Evolutionary conservation across 2,113 vertebrate genomes (phyloP).

Genomic region (Psilopsiagon aymara): DNA sequence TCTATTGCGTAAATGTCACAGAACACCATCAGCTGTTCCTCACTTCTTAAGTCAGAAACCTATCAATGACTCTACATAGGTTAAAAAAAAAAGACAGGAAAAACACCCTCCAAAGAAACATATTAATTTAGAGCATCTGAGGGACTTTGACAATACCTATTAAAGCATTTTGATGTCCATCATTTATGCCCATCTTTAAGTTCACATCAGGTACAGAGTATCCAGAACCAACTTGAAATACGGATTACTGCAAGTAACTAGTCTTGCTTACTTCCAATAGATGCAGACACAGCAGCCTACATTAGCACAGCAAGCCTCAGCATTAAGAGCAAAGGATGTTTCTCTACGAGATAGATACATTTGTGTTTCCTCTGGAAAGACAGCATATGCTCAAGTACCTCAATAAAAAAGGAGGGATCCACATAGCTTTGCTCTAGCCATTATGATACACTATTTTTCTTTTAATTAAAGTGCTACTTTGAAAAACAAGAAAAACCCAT

Average conservation of each 20-base stretch:
- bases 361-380: background rate
- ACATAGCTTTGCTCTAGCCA: background rate
- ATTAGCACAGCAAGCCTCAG: accelerated
- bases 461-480: background rate
- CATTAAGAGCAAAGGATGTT: background rate
- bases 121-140: background rate
- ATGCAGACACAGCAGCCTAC: background rate
- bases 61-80: background rate
- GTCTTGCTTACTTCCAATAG: background rate
- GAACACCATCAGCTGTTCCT: background rate
- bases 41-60: background rate
- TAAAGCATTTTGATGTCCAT: background rate
- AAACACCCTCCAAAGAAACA: background rate
- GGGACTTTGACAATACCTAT: background rate
- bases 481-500: background rate
- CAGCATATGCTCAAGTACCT: background rate
- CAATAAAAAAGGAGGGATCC: background rate
- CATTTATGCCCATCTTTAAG: background rate
- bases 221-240: background rate
- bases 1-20: background rate
- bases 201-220: background rate
- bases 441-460: background rate
- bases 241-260: background rate
- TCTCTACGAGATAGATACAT: background rate
- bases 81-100: background rate